These are phyloP conservation scores for Miniopterus natalensis DNA, from an alignment of 2,113 vertebrate genomes.

Conservation along the genomic window DNA sequence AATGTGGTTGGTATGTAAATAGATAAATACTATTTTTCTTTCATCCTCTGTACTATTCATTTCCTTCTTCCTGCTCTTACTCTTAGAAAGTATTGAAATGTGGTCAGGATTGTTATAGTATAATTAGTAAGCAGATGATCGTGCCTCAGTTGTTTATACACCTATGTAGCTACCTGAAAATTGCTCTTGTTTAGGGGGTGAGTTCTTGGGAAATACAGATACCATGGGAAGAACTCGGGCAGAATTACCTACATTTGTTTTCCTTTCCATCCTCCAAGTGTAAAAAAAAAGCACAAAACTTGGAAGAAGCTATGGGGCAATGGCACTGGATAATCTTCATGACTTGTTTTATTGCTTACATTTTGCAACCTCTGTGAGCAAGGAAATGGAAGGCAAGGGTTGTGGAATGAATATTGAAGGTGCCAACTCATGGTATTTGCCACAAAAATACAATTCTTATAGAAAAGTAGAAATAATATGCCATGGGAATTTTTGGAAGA, in stretches of 20 bases:
- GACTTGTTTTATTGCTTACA: not conserved
- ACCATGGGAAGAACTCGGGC: not conserved
- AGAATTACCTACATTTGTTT: not conserved
- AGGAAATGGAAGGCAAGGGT: not conserved
- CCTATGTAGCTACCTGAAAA: not conserved
- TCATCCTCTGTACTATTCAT: not conserved
- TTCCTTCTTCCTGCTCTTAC: constrained; percentile 29
- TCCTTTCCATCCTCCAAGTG: not conserved
- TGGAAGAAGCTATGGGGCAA: not conserved
- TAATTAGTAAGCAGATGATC: not conserved
- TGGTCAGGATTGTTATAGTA: not conserved
- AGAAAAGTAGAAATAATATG: not conserved
- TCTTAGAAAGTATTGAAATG: constrained; percentile 10
- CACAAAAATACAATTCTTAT: not conserved
- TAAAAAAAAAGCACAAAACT: constrained; percentile 18
- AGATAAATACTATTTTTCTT: constrained; percentile 13
- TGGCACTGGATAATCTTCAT: not conserved
- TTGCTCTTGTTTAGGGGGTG: not conserved
- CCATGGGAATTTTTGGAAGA: not conserved
- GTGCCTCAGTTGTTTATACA: not conserved
- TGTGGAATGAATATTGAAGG: not conserved
- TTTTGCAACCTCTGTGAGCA: not conserved
- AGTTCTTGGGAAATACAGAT: not conserved
- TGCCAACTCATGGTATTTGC: not conserved
- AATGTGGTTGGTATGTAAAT: not conserved